phyloP scores from a whole-genome alignment of 2,888 invertebrate species.

The Phrixothrix hirtus region DNA sequence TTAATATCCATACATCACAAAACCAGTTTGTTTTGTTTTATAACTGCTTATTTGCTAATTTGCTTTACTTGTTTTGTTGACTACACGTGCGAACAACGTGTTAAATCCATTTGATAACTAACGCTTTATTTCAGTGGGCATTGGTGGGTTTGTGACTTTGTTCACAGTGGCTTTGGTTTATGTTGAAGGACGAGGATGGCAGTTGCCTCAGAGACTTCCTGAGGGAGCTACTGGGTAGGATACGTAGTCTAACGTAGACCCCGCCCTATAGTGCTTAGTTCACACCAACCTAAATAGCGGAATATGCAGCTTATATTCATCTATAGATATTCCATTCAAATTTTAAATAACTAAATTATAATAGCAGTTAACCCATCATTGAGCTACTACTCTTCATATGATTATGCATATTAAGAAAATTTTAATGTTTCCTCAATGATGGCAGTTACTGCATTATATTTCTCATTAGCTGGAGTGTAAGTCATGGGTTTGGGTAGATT shows the following conservation, averaged over 20 bases:
- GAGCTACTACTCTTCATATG: no score
- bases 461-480: slow-evolving; percentile 41
- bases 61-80: slow-evolving; percentile 50
- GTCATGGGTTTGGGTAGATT: slow-evolving; percentile 63
- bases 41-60: slow-evolving; percentile 47
- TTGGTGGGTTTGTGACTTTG: slow-evolving; percentile 55
- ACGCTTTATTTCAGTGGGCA: slow-evolving; percentile 52
- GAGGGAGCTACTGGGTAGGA: slow-evolving; percentile 49
- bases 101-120: slow-evolving; percentile 39
- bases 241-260: slow-evolving; percentile 39
- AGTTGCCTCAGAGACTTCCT: slow-evolving; percentile 46
- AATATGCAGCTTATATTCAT: slow-evolving; percentile 43
- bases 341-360: slow-evolving; percentile 16
- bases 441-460: slow-evolving; percentile 22
- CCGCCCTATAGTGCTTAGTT: slow-evolving; percentile 41
- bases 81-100: slow-evolving; percentile 25
- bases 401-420: not conserved
- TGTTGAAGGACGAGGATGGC: slow-evolving; percentile 52
- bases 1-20: slow-evolving; percentile 31
- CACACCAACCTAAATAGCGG: slow-evolving; percentile 40
- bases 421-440: slow-evolving; percentile 16
- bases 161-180: slow-evolving; percentile 55
- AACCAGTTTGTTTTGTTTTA: slow-evolving; percentile 41
- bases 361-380: slow-evolving; percentile 23
- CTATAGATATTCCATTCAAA: slow-evolving; percentile 18